Evolutionary conservation across 2,888 invertebrate genomes (phyloP).

Genomic region (Erebia palarica): DNA sequence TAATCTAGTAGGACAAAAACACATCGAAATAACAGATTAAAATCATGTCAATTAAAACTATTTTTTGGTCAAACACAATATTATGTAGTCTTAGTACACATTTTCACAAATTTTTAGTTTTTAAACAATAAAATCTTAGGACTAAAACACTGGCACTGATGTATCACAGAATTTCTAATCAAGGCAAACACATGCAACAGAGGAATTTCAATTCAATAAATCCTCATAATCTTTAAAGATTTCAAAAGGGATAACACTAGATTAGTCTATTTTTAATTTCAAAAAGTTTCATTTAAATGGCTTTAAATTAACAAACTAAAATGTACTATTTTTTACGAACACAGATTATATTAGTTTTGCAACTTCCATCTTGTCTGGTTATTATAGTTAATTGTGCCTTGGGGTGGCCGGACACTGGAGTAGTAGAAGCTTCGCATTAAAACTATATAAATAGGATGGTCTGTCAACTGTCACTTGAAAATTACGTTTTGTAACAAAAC

Average conservation of each 20-base stretch:
- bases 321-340: too few relatives aligned
- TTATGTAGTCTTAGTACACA: neutral
- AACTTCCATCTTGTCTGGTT: too few relatives aligned
- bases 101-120: neutral
- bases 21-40: neutral
- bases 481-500: too few relatives aligned
- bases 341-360: too few relatives aligned
- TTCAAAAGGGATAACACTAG: neutral
- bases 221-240: neutral
- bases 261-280: neutral
- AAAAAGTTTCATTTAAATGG: too few relatives aligned
- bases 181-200: constrained; percentile 6
- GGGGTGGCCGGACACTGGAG: too few relatives aligned
- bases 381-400: too few relatives aligned
- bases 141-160: constrained; percentile 35
- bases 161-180: constrained; percentile 34
- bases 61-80: constrained; percentile 23
- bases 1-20: too few relatives aligned
- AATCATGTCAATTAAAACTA: constrained; percentile 11
- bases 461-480: too few relatives aligned
- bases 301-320: too few relatives aligned
- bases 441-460: too few relatives aligned
- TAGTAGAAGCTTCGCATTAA: too few relatives aligned
- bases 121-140: constrained; percentile 25
- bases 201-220: neutral